Conservation (phyloP, 2,113 vertebrate genomes). For the Hypocryptadius cinnamomeus region DNA sequence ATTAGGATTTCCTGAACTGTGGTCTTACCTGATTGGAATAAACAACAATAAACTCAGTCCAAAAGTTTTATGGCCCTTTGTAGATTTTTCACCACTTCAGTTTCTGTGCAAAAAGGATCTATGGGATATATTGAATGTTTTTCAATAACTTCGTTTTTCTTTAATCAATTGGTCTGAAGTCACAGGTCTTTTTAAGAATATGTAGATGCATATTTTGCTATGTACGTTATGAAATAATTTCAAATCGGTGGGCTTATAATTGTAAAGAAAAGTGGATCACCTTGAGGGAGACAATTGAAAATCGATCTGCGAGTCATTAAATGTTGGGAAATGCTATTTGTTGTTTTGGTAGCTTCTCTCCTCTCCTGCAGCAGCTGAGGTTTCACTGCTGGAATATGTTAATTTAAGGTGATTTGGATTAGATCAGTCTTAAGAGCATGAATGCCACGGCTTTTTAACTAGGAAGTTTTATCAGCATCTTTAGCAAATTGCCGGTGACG, state of each 20-base stretch:
- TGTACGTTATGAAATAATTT: neutral
- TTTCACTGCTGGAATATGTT: neutral
- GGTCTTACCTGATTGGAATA: neutral
- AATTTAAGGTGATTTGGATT: neutral
- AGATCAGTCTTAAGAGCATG: neutral
- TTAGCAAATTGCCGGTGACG: neutral
- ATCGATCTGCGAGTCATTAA: neutral
- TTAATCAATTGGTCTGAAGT: neutral
- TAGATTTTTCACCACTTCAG: neutral
- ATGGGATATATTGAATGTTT: neutral
- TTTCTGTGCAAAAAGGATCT: neutral
- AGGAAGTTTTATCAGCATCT: neutral
- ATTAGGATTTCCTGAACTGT: neutral
- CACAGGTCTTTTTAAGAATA: neutral
- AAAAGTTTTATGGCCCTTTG: neutral
- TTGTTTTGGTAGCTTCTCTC: neutral
- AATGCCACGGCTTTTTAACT: neutral
- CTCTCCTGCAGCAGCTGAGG: neutral
- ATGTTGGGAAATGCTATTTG: neutral
- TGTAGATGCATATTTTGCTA: neutral
- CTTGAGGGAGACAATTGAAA: neutral
- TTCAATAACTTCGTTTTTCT: neutral
- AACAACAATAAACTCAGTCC: neutral
- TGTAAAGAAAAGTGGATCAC: neutral
- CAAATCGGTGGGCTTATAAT: neutral